These are phyloP conservation scores for Mythimna impura DNA, from an alignment of 2,888 invertebrate genomes.

Conservation along the genomic window DNA sequence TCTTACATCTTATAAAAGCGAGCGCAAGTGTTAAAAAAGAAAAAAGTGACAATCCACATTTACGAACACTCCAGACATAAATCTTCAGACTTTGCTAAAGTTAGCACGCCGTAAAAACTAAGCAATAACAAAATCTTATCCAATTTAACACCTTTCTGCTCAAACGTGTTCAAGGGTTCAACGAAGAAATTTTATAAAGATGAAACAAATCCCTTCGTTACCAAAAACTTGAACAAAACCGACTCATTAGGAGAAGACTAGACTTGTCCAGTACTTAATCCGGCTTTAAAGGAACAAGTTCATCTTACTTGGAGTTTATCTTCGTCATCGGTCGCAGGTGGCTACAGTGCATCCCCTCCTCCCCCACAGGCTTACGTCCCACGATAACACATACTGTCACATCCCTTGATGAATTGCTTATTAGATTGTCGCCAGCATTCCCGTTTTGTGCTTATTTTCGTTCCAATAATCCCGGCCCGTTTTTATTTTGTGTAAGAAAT, in stretches of 20 bases:
- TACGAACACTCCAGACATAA: slow-evolving; percentile 39
- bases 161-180: slow-evolving; percentile 54
- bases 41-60: slow-evolving; percentile 20
- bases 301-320: slow-evolving; percentile 79
- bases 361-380: slow-evolving; percentile 60
- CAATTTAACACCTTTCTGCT: slow-evolving; percentile 52
- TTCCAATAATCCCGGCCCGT: slow-evolving; percentile 74
- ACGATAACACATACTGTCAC: slow-evolving; percentile 86
- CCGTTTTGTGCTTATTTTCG: slow-evolving; percentile 79
- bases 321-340: slow-evolving; percentile 83
- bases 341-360: slow-evolving; percentile 68
- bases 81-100: slow-evolving; percentile 44
- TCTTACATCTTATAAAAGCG: not conserved
- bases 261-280: slow-evolving; percentile 77
- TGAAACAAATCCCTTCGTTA: slow-evolving; percentile 63
- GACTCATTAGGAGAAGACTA: slow-evolving; percentile 81
- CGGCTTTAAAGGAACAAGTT: slow-evolving; percentile 79
- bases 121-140: slow-evolving; percentile 46
- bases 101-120: slow-evolving; percentile 52
- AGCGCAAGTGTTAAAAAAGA: not conserved
- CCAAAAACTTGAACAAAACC: slow-evolving; percentile 73
- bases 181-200: slow-evolving; percentile 30
- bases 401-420: slow-evolving; percentile 87
- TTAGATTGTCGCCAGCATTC: slow-evolving; percentile 82
- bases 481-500: slow-evolving; percentile 71